Evolutionary conservation across 2,797 vertebrate species (phyloP).

Genomic region (Rachycentron canadum): DNA sequence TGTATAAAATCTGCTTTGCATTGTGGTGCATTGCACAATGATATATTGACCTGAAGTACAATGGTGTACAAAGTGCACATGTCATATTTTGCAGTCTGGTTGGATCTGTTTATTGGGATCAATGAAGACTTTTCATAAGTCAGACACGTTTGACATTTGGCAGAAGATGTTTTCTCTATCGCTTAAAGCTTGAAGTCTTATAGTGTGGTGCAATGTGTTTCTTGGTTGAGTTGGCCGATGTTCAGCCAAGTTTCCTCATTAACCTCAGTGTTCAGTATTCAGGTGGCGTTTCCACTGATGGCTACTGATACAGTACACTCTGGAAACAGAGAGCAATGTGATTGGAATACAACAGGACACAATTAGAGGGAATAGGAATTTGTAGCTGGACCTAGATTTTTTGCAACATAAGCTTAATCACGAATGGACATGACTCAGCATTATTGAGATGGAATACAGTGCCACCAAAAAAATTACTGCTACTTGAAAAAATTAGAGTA

Average conservation of each 20-base stretch:
- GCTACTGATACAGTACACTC: conserved; percentile 34
- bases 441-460: background rate
- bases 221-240: conserved; percentile 48
- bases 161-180: conserved; percentile 3
- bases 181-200: conserved; percentile 39
- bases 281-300: conserved; percentile 38
- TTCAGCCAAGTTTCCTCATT: conserved; percentile 61
- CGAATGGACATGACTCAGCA: conserved; percentile 61
- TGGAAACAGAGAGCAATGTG: conserved; percentile 33
- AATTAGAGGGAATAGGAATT: background rate
- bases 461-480: background rate
- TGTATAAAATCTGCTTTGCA: conserved; percentile 4
- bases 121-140: conserved; percentile 41
- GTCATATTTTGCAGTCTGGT: background rate
- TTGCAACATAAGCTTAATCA: conserved; percentile 22
- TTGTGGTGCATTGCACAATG: background rate
- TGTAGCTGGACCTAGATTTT: conserved; percentile 3
- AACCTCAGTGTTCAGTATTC: conserved; percentile 68
- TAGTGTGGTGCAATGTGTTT: conserved; percentile 7
- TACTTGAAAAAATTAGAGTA: conserved; percentile 2
- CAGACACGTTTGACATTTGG: background rate
- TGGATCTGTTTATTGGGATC: background rate
- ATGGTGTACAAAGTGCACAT: background rate
- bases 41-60: background rate
- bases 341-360: conserved; percentile 31